phyloP scores from a whole-genome alignment of 92 coral and sea anemone genomes.

The Ricordea florida region DNA sequence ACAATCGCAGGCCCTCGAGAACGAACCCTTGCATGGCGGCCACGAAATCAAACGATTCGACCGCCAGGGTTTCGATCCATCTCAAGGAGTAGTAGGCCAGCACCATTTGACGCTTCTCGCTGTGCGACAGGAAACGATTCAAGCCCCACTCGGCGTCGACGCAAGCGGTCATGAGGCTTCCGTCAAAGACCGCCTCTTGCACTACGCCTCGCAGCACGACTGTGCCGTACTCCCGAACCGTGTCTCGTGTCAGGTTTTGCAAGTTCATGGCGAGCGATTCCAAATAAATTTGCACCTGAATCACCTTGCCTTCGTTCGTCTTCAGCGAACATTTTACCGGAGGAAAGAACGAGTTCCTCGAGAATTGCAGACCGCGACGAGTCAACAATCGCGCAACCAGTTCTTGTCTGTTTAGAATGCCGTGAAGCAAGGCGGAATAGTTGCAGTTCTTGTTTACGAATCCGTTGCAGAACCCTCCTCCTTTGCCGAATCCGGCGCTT shows the following conservation, averaged over 20 bases:
- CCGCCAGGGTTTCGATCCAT: not conserved
- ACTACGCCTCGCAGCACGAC: not conserved
- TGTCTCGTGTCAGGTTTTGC: not conserved
- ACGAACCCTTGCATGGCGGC: not conserved
- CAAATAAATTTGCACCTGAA: conserved; percentile 1
- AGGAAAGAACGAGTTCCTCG: not conserved
- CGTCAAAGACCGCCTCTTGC: conserved; percentile 1
- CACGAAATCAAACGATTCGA: not conserved
- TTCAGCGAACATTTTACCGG: not conserved
- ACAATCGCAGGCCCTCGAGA: not conserved
- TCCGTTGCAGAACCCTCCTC: not conserved
- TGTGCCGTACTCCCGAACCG: not conserved
- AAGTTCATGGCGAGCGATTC: not conserved
- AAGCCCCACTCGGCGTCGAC: not conserved
- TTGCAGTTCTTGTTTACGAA: not conserved
- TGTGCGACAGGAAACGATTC: not conserved
- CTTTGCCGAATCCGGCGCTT: not conserved
- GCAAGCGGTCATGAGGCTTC: not conserved
- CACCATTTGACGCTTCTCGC: not conserved
- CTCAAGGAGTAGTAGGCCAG: not conserved
- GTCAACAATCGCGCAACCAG: not conserved
- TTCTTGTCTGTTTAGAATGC: not conserved
- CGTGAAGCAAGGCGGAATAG: not conserved
- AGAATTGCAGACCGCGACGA: not conserved
- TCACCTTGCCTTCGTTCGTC: not conserved